phyloP scores from a whole-genome alignment of 1,140 invertebrate species.

The Epicauta chinensis region DNA sequence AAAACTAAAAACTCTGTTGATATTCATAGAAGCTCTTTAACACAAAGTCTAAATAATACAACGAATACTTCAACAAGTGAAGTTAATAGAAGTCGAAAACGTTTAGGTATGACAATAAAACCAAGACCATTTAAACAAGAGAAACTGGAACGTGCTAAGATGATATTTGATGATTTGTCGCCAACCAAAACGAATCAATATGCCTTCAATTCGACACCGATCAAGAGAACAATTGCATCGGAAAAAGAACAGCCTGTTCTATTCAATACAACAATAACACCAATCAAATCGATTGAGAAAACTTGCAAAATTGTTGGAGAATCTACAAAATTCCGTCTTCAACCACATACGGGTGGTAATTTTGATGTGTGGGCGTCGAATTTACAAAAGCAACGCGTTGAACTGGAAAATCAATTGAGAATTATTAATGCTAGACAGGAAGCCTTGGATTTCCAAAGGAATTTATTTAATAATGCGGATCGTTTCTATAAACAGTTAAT shows the following conservation, averaged over 20 bases:
- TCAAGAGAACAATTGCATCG: neutral
- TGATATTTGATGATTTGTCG: constrained; percentile 28
- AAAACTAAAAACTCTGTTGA: neutral
- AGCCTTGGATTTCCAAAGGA: constrained; percentile 14
- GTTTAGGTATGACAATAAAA: constrained; percentile 16
- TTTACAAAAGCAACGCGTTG: constrained; percentile 16
- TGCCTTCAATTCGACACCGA: constrained; percentile 8
- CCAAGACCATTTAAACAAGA: constrained; percentile 17
- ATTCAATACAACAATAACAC: constrained; percentile 13
- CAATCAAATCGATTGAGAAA: constrained; percentile 7
- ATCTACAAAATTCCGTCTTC: constrained; percentile 2
- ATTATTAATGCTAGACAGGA: constrained; percentile 16
- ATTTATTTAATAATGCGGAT: constrained; percentile 2
- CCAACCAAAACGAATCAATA: constrained; percentile 12
- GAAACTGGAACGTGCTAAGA: constrained; percentile 17
- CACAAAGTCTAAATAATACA: neutral
- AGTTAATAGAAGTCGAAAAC: constrained; percentile 3
- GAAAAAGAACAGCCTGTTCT: neutral
- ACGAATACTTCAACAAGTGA: neutral
- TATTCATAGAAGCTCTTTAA: neutral
- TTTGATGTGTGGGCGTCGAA: constrained; percentile 13
- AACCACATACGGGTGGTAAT: constrained; percentile 16
- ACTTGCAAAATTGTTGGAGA: neutral
- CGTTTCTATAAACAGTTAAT: neutral
- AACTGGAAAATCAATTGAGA: constrained; percentile 23